Evolutionary conservation across 1,140 invertebrate genomes (phyloP).

Genomic region (Anastrepha obliqua): DNA sequence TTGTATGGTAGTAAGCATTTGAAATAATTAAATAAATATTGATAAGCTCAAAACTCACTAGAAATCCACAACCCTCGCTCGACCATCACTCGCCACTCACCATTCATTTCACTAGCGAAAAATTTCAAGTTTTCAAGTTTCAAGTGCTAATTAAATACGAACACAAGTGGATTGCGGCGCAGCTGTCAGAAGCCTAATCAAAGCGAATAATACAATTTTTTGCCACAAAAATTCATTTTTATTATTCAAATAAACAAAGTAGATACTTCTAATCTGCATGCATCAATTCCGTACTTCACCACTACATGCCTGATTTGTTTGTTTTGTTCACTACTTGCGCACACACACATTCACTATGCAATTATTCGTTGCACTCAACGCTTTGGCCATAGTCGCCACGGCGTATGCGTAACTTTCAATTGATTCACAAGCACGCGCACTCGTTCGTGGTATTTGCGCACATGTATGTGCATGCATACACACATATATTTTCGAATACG

Average conservation of each 20-base stretch:
- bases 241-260: constrained; percentile 19
- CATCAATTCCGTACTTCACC: background rate
- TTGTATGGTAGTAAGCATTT: too few species aligned
- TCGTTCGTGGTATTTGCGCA: background rate
- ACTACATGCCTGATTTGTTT: background rate
- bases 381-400: constrained; percentile 10
- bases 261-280: constrained; percentile 43
- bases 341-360: background rate
- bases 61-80: background rate
- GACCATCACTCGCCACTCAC: background rate
- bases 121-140: constrained; percentile 1
- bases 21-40: too few species aligned
- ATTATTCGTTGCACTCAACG: constrained; percentile 24
- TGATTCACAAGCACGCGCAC: constrained; percentile 25
- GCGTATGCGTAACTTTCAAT: constrained; percentile 53
- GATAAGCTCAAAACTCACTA: background rate
- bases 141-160: constrained; percentile 49
- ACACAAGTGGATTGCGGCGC: background rate
- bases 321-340: background rate
- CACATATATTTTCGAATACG: background rate
- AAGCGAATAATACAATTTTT: background rate
- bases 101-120: background rate
- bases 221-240: constrained; percentile 12
- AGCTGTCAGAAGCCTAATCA: background rate
- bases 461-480: background rate